Evolutionary conservation across 2,113 vertebrate genomes (phyloP).

Genomic region (Cynoglossus semilaevis): DNA sequence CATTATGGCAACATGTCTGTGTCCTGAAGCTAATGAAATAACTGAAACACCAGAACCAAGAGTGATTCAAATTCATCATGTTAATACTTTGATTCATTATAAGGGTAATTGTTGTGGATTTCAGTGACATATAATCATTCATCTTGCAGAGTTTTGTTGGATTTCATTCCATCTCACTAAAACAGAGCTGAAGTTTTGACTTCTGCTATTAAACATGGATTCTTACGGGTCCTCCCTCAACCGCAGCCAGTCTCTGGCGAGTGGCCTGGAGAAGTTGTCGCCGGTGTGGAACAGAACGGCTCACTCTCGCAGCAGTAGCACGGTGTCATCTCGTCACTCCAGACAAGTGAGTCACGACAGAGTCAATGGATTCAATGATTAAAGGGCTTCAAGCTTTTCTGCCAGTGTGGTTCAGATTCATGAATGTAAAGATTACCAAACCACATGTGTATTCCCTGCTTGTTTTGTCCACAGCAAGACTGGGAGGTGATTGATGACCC

Average conservation of each 20-base stretch:
- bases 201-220: conserved; percentile 48
- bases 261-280: conserved; percentile 79
- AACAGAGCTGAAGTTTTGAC: conserved; percentile 16
- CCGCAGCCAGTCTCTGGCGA: conserved; percentile 73
- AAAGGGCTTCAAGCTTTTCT: neutral
- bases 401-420: neutral
- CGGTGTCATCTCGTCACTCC: conserved; percentile 77
- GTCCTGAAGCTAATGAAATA: neutral
- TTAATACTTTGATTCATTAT: too few species aligned
- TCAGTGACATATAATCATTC: neutral
- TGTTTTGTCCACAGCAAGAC: conserved; percentile 66
- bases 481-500: conserved; percentile 90
- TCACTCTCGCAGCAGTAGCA: conserved; percentile 81
- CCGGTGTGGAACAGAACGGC: conserved; percentile 60
- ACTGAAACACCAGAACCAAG: too few species aligned
- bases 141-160: conserved; percentile 27
- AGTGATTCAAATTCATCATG: too few species aligned
- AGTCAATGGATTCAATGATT: neutral
- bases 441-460: neutral
- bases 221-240: conserved; percentile 45
- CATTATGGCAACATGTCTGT: neutral
- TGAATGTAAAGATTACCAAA: neutral
- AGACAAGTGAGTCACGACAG: conserved; percentile 65
- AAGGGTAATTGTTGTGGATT: too few species aligned
- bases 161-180: conserved; percentile 2